Percentiles rank a stretch among this genome's conserved stretches.
Conservation (phyloP, 2,888 invertebrate genomes). For the Lithosia quadra region DNA sequence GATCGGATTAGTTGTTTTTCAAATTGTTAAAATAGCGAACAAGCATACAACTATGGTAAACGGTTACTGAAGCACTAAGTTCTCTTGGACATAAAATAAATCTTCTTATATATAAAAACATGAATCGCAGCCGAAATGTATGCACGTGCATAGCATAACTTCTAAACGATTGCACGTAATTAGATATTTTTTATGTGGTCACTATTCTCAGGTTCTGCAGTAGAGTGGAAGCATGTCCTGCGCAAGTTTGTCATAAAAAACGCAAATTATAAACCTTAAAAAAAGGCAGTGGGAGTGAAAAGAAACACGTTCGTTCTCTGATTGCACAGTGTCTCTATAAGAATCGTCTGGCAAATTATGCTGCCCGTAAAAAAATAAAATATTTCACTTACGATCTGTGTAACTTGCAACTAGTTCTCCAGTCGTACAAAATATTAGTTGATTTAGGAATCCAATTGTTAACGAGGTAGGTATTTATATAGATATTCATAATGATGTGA, state of each 20-base stretch:
- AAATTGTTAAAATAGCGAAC: neutral
- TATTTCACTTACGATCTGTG: neutral
- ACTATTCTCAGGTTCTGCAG: neutral
- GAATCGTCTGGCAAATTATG: neutral
- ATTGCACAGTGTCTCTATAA: too few species aligned
- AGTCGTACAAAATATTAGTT: neutral
- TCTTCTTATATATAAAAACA: too few species aligned
- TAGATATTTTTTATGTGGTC: too few species aligned
- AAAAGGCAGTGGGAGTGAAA: neutral
- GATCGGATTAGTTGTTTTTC: constrained; percentile 44
- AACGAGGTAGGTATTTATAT: neutral
- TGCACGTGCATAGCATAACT: too few species aligned
- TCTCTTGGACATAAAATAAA: neutral
- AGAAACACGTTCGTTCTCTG: neutral
- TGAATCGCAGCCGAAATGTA: too few species aligned
- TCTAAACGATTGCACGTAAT: too few species aligned
- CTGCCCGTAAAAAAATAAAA: neutral
- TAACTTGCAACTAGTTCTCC: neutral
- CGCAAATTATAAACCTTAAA: neutral
- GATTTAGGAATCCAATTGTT: neutral
- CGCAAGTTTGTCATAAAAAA: neutral
- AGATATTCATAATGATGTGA: constrained; percentile 3
- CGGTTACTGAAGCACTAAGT: neutral
- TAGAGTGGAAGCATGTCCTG: neutral
- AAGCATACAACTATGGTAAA: neutral